Conservation (phyloP, 2,888 invertebrate genomes). For the Lysandra coridon region DNA sequence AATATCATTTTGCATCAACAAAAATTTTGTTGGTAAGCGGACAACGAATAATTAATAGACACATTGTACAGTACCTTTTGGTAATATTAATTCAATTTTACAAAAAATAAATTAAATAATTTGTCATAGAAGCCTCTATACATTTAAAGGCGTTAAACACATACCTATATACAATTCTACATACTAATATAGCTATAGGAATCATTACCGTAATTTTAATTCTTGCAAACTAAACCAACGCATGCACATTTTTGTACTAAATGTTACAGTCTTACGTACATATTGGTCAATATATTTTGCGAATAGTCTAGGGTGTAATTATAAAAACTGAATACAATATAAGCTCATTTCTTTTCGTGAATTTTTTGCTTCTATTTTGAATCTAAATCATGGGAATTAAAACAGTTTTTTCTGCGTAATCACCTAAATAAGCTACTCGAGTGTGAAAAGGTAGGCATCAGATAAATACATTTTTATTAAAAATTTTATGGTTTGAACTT, state of each 20-base stretch:
- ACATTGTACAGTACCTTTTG: background rate
- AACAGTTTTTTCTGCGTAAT: background rate
- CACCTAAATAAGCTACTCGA: conserved; percentile 6
- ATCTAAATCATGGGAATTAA: background rate
- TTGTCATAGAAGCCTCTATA: conserved; percentile 19
- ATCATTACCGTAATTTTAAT: conserved; percentile 23
- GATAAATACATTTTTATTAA: background rate
- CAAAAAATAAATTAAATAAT: conserved; percentile 27
- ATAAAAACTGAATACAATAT: background rate
- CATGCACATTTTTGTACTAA: conserved; percentile 65
- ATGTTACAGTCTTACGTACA: conserved; percentile 42
- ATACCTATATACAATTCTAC: conserved; percentile 16
- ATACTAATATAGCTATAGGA: conserved; percentile 28
- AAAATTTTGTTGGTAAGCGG: background rate
- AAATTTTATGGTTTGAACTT: background rate
- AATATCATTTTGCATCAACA: background rate
- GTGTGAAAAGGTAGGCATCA: background rate
- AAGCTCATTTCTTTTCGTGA: background rate
- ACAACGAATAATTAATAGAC: background rate
- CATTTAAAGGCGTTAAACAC: conserved; percentile 22
- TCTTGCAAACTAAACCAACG: conserved; percentile 22
- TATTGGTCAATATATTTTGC: conserved; percentile 24
- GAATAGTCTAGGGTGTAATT: background rate
- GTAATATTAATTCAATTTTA: background rate
- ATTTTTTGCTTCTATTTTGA: conserved; percentile 4